Base-by-base conservation (phyloP, 2,797 vertebrate genomes). In the Diplodus puntazzo region DNA sequence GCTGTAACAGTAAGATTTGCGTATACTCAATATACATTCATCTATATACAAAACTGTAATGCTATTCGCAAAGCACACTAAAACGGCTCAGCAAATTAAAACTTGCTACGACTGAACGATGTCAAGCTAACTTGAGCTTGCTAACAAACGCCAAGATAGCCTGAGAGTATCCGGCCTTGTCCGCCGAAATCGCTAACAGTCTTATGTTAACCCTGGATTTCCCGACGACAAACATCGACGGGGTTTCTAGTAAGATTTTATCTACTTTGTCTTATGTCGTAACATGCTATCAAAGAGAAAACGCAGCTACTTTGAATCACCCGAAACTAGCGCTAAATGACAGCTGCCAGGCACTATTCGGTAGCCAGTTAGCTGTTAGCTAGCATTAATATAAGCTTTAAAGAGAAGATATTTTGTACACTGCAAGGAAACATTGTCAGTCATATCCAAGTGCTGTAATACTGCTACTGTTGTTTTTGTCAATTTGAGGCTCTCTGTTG, bases 141-240 rank as follows among this genome's bases (percentile, higher is more conserved):
- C 82, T 80, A 84, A 78, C 76, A 59, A 53, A 59, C 71, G 74
- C 48, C 54, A 58, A 45, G 65, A 59, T 80, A 87, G 82, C 82
- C 20, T 59, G 6, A 43, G 58, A 73, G 63, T 69, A 64, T 84
- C 61, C 86, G 94, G 93, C 93, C 94, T 93, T 84, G 89, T 89
- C 84, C 73, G 62, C 61, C 81, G 54, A 73, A 53, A 55, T 60
- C 80, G 81, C 66, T 55, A 63, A 45, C 48, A 65, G 46, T 72
- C 25, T 21, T 6, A 45, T 64, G 73, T 60, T 71, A 80, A 52
- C 45, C 21, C 30, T 50, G 30, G 68, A 9, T 63, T 72, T 75
- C 59, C 13, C 53, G 17, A 25, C 62, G 8, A 66, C 64, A 54
- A 13, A 6, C 25, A 30, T 46, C 12, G 17, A 50, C 42, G 0